These are phyloP conservation scores for Diaphora mendica DNA, from an alignment of 2,888 invertebrate genomes.

Conservation along the genomic window DNA sequence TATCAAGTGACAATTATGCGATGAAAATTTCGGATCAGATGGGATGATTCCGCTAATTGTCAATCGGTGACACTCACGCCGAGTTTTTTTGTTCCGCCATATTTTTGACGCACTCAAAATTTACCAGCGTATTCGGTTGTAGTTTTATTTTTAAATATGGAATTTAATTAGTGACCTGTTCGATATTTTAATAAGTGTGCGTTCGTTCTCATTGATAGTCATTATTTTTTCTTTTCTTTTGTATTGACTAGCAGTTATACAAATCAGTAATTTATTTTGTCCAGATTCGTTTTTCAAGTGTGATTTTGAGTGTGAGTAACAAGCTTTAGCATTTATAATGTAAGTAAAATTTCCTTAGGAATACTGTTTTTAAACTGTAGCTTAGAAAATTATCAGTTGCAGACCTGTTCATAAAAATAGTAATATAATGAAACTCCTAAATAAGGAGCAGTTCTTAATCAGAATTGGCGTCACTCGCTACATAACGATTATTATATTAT, in stretches of 20 bases:
- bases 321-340: neutral
- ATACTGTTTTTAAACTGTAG: neutral
- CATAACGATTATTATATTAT: constrained; percentile 76
- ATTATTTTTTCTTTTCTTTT: neutral
- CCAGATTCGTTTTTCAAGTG: neutral
- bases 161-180: constrained; percentile 19
- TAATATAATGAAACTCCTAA: neutral
- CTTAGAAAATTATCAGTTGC: neutral
- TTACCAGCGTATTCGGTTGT: constrained; percentile 20
- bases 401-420: neutral
- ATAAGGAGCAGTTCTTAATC: constrained; percentile 41
- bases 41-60: constrained; percentile 75
- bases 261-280: neutral
- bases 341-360: neutral
- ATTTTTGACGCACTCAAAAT: constrained; percentile 31
- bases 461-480: constrained; percentile 55
- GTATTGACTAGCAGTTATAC: neutral
- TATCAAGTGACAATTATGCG: constrained; percentile 84
- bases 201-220: neutral
- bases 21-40: constrained; percentile 77
- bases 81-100: constrained; percentile 43
- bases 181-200: constrained; percentile 13
- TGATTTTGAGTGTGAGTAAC: no score
- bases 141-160: constrained; percentile 25
- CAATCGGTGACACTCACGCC: constrained; percentile 59